A percentile compares a stretch with the other conserved stretches of the same genome.
Conservation (phyloP, 2,888 invertebrate genomes). For the Tetragonisca angustula region DNA sequence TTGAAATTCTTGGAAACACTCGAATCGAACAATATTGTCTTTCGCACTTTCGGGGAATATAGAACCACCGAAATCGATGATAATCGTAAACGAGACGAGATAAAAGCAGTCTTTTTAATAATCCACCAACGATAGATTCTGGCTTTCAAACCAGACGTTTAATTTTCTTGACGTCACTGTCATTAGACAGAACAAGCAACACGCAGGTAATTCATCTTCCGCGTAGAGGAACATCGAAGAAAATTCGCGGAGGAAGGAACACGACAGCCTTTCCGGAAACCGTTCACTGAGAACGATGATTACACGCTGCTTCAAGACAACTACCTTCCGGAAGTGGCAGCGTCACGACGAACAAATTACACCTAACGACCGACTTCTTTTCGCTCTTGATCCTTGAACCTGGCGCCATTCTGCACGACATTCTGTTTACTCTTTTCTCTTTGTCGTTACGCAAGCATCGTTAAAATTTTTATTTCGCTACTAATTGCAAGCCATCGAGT, state of each 20-base stretch:
- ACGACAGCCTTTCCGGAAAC: conserved; percentile 27
- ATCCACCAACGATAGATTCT: neutral
- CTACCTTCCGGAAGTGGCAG: conserved; percentile 33
- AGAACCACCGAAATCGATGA: too few relatives aligned
- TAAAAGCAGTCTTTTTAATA: too few relatives aligned
- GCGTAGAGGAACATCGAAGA: neutral
- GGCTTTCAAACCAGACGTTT: neutral
- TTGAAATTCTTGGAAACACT: too few relatives aligned
- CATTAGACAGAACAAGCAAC: neutral
- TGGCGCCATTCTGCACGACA: neutral
- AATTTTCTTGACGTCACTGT: neutral
- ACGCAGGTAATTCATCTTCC: neutral
- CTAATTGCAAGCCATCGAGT: too few relatives aligned
- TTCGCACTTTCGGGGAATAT: too few relatives aligned
- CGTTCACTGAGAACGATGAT: conserved; percentile 29
- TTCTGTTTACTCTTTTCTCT: neutral
- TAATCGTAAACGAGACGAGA: too few relatives aligned
- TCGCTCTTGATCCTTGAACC: conserved; percentile 37
- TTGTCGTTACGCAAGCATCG: neutral
- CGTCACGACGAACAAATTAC: conserved; percentile 28
- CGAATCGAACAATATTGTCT: too few relatives aligned
- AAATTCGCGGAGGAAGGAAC: neutral
- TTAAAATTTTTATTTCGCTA: neutral
- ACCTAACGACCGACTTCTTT: conserved; percentile 24
- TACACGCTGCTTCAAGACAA: conserved; percentile 2